Conservation (phyloP, 1,140 invertebrate genomes). For the Helicoverpa armigera region DNA sequence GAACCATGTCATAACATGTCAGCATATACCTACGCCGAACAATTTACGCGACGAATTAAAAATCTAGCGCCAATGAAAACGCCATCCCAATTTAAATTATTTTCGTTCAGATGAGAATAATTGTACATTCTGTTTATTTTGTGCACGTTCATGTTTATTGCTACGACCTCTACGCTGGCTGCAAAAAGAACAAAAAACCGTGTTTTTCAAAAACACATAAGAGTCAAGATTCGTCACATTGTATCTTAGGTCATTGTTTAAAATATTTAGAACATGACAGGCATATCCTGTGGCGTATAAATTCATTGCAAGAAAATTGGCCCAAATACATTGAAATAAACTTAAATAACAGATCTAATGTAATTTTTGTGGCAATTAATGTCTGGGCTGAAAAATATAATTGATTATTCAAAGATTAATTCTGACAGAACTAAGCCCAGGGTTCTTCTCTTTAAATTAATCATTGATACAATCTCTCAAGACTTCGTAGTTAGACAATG, state of each 20-base stretch:
- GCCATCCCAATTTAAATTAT: constrained; percentile 31
- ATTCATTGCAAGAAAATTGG: no score
- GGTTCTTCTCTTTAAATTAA: constrained; percentile 5
- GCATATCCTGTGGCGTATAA: no score
- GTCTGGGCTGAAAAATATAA: no score
- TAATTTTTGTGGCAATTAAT: no score
- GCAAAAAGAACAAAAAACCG: neutral
- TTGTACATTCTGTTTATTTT: constrained; percentile 25
- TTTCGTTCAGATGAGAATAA: constrained; percentile 9
- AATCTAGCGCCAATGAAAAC: constrained; percentile 35
- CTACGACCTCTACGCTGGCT: neutral
- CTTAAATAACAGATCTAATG: no score
- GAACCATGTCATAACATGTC: constrained; percentile 43
- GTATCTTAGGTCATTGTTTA: neutral
- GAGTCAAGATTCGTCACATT: neutral
- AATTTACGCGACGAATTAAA: constrained; percentile 39
- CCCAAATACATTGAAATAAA: no score
- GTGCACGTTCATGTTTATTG: constrained; percentile 19
- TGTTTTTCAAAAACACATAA: neutral
- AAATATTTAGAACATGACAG: no score
- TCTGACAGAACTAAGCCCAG: neutral
- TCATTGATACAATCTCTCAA: constrained; percentile 17
- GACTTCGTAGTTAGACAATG: constrained; percentile 21
- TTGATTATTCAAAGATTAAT: no score
- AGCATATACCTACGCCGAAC: constrained; percentile 20